Base-by-base conservation (phyloP, 2,888 invertebrate species). In the Pharmacophagus antenor region DNA sequence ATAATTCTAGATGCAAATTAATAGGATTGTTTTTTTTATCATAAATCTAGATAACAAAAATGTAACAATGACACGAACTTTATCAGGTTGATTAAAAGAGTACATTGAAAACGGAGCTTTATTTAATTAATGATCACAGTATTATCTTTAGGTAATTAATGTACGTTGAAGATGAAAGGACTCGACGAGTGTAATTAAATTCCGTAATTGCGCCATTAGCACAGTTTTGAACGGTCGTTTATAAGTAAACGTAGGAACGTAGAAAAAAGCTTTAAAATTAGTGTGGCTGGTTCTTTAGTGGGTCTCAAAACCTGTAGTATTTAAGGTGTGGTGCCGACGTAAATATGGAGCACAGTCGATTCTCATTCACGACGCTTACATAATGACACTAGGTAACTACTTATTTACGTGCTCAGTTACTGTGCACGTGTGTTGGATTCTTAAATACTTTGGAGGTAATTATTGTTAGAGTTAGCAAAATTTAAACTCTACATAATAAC, bases 291-390 rank as follows among this genome's bases (percentile, higher is more conserved):
- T 55, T 50, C 50, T 50, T 50, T 31, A 51, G 55, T 44, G 18
- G 53, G 54, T 55, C 55, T 55, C 18, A 46, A 42, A 60, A 51
- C 60, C 55, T 55, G 60, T 60, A 60, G 55, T 61, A 56, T 56
- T 61, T 56, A 52, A 61, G 56, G 61, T 61, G 61, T 46, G 56
- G 56, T 46, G 22, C 2, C 25, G 17, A 58, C 51, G 52, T 61
- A 27, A 42, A 56, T 61, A 52, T 61, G 52, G 52, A 56, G 47
- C 48, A 56, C 25, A 27, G 46, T 56, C 17, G 42, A 56, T 61
- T 56, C 52, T 56, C 52, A 56, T 61, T 61, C 61, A 61, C 49
- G 42, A 25, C 22, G 27, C 52, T 61, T 56, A 61, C 52, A 52
- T 61, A 61, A 56, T 60, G 41, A 21, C 27, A 50, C 59, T 55